A percentile compares a stretch with the other conserved stretches of the same genome.
Conservation (phyloP, 2,113 vertebrate species). For the Pseudonaja textilis region DNA sequence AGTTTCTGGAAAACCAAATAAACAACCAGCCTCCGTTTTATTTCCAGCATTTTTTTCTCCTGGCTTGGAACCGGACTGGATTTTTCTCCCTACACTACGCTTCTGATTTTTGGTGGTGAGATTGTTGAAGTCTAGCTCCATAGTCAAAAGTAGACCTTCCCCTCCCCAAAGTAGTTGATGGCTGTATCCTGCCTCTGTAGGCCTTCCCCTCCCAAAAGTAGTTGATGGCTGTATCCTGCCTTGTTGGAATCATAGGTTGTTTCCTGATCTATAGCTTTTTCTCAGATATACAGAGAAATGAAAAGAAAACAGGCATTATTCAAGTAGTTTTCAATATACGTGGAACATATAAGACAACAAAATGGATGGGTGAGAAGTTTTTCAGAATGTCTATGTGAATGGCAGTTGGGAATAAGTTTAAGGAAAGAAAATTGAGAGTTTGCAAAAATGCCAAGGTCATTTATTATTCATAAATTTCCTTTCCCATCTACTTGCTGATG, state of each 20-base stretch:
- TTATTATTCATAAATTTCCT: background rate
- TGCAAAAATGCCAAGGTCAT: background rate
- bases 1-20: no score
- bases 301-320: background rate
- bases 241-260: background rate
- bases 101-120: background rate
- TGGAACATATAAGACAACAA: background rate
- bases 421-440: background rate
- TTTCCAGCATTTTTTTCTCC: no score
- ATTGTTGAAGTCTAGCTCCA: background rate
- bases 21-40: no score
- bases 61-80: no score
- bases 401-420: background rate
- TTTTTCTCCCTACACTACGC: background rate
- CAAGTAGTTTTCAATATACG: background rate
- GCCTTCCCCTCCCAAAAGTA: no score
- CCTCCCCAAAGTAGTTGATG: no score
- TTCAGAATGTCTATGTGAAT: background rate
- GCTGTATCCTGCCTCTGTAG: background rate
- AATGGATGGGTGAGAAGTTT: background rate
- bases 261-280: background rate
- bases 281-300: background rate
- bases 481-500: background rate
- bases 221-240: background rate
- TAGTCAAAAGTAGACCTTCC: background rate